Evolutionary conservation across 2,113 vertebrate genomes (phyloP).

Genomic region (Haemorhous mexicanus): DNA sequence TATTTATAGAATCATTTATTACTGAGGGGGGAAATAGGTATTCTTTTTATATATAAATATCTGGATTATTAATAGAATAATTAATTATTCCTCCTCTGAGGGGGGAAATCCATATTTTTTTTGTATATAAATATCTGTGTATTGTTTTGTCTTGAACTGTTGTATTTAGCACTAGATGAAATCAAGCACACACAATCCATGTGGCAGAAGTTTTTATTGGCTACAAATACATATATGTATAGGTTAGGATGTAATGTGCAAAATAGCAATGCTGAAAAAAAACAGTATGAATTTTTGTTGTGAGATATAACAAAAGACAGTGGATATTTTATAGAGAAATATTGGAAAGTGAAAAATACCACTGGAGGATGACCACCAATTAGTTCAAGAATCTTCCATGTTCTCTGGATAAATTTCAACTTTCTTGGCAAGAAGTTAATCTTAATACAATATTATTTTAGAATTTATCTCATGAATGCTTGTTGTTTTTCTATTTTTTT

Average conservation of each 20-base stretch:
- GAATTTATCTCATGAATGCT: neutral
- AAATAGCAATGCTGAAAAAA: neutral
- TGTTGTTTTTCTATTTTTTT: neutral
- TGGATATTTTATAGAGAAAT: neutral
- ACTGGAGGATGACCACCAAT: neutral
- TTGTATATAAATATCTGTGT: neutral
- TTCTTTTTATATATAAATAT: neutral
- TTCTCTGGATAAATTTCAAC: neutral
- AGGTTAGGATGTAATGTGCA: neutral
- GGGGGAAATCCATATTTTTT: accelerated
- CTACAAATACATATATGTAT: neutral
- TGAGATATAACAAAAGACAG: neutral
- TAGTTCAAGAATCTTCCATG: neutral
- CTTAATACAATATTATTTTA: neutral
- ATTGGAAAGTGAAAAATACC: neutral
- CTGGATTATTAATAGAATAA: neutral
- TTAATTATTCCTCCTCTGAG: neutral
- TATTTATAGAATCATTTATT: neutral
- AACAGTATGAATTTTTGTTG: neutral
- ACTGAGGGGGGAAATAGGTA: accelerated
- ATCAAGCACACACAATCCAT: too few species aligned
- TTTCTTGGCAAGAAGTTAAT: neutral
- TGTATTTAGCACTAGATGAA: neutral
- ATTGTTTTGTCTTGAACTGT: neutral
- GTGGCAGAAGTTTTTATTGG: neutral